These are phyloP conservation scores for Ichneumon xanthorius DNA, from an alignment of 2,888 invertebrate species.

Conservation along the genomic window DNA sequence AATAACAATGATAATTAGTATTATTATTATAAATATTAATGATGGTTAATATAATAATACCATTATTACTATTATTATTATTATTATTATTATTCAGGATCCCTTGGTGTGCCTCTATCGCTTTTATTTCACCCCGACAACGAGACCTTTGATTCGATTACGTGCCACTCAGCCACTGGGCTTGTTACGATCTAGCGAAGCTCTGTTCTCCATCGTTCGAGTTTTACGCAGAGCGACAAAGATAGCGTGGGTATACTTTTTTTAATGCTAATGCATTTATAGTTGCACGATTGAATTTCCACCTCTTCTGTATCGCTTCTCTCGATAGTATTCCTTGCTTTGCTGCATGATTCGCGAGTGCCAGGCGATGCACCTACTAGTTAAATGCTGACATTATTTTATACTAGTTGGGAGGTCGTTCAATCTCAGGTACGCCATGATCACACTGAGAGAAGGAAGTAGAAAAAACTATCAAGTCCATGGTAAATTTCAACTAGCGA, in stretches of 20 bases:
- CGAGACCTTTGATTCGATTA: slow-evolving; percentile 60
- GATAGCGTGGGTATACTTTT: slow-evolving; percentile 20
- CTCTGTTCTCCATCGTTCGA: slow-evolving; percentile 34
- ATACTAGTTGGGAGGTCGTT: neutral
- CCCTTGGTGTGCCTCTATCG: slow-evolving; percentile 20
- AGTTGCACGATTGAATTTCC: slow-evolving; percentile 59
- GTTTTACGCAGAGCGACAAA: slow-evolving; percentile 14
- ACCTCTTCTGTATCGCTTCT: slow-evolving; percentile 34
- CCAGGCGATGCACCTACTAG: neutral
- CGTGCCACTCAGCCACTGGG: slow-evolving; percentile 54
- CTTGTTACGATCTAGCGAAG: slow-evolving; percentile 51
- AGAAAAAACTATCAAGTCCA: too few species aligned
- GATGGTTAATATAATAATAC: slow-evolving; percentile 8
- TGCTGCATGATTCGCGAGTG: neutral
- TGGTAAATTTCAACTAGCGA: too few species aligned
- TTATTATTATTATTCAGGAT: slow-evolving; percentile 28
- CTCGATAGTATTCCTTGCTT: slow-evolving; percentile 17
- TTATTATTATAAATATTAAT: neutral
- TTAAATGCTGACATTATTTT: neutral
- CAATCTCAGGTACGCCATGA: neutral
- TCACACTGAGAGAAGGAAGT: neutral
- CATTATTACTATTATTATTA: slow-evolving; percentile 20
- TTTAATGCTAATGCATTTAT: slow-evolving; percentile 50
- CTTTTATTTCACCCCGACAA: slow-evolving; percentile 35
- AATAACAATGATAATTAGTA: neutral